These are phyloP conservation scores for Nezara viridula DNA, from an alignment of 2,888 invertebrate genomes.

Conservation along the genomic window DNA sequence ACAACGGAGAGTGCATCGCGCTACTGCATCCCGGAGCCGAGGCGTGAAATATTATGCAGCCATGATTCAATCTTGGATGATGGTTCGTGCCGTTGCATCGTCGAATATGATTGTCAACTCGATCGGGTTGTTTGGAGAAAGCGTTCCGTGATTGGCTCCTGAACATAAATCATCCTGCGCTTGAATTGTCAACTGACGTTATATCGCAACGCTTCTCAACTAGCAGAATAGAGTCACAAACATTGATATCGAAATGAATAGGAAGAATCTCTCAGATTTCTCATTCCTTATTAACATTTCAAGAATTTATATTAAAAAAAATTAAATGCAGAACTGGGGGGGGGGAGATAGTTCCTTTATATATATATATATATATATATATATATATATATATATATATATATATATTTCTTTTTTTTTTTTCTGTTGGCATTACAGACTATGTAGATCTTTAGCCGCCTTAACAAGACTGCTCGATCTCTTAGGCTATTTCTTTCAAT, in stretches of 20 bases:
- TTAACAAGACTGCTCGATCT: too few relatives aligned
- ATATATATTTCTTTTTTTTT: too few relatives aligned
- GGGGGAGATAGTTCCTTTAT: too few relatives aligned
- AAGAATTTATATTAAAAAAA: too few relatives aligned
- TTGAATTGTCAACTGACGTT: not conserved
- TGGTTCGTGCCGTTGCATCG: conserved; percentile 3
- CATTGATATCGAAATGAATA: not conserved
- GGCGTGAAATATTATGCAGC: not conserved
- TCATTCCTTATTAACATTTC: too few relatives aligned
- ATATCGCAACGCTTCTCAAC: not conserved
- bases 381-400: too few relatives aligned
- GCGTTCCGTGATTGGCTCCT: not conserved
- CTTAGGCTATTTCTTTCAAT: too few relatives aligned
- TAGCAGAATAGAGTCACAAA: not conserved
- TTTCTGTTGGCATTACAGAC: too few relatives aligned
- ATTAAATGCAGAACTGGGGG: too few relatives aligned
- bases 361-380: too few relatives aligned
- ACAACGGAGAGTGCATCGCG: not conserved
- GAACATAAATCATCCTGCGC: not conserved
- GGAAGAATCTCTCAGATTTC: too few relatives aligned
- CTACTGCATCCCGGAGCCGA: not conserved
- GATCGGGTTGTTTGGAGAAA: not conserved
- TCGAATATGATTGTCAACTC: not conserved
- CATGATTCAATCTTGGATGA: not conserved
- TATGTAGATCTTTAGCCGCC: too few relatives aligned